phyloP scores from a whole-genome alignment of 2,113 vertebrate genomes.

The Zapornia atra region DNA sequence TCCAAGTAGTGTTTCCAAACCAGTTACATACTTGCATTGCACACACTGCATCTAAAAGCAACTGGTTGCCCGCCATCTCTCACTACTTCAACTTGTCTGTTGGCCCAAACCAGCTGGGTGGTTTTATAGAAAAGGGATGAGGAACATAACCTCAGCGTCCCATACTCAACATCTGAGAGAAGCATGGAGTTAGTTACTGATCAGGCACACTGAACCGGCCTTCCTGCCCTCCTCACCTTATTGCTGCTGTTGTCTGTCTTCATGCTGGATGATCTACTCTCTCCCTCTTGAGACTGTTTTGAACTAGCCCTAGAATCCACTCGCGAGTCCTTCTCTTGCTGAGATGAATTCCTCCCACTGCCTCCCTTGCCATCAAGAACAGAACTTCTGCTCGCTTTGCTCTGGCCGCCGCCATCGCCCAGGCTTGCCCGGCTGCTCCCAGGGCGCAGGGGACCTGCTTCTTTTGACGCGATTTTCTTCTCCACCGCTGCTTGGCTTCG shows the following conservation, averaged over 20 bases:
- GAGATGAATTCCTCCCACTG: constrained; percentile 54
- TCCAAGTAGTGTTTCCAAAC: background rate
- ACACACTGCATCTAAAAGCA: background rate
- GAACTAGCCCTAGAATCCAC: constrained; percentile 58
- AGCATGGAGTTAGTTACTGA: constrained; percentile 22
- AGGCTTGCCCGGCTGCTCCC: background rate
- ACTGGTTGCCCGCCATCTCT: background rate
- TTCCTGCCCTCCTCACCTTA: constrained; percentile 76
- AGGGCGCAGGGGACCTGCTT: background rate
- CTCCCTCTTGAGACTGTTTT: constrained; percentile 70
- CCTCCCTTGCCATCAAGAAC: constrained; percentile 25
- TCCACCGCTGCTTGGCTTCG: constrained; percentile 21
- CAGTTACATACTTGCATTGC: background rate
- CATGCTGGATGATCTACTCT: constrained; percentile 37
- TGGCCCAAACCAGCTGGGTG: background rate
- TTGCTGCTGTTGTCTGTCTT: constrained; percentile 59
- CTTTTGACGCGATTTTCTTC: constrained; percentile 38
- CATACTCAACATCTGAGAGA: constrained; percentile 7
- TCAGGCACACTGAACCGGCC: background rate
- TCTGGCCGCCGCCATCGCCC: constrained; percentile 36
- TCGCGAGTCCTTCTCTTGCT: constrained; percentile 68
- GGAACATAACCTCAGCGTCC: background rate
- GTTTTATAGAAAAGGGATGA: background rate
- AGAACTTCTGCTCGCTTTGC: constrained; percentile 8
- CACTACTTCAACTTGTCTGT: background rate